Base-by-base conservation (phyloP, 2,113 vertebrate genomes). In the Planiliza haematocheilus region DNA sequence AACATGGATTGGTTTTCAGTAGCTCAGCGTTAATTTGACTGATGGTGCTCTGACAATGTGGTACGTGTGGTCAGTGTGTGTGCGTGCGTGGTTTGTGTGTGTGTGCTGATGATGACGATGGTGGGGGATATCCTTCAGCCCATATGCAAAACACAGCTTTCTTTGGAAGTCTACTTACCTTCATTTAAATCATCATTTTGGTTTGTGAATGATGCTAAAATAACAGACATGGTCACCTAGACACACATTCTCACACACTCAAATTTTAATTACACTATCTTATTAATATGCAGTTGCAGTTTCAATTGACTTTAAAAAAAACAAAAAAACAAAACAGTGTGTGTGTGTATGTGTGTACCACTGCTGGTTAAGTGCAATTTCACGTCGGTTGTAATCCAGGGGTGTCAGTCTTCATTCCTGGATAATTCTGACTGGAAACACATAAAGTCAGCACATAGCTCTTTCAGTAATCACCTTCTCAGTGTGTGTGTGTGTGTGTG, bases 361-460 rank as follows among this genome's bases (percentile, higher is more conserved):
- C 74, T 50, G 63, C 65, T 79, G 79, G 80, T 89, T 85, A 16
- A 72, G 58, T 86, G 78, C 88, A 86, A 89, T 90, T 89, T 88
- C 51, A 79, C 48, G 81, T 83, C 57, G 83, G 87, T 91, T 88
- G 89, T 84, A 88, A 86, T 88, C 69, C 85, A 11, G 37, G 49
- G 67, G 70, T 84, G 81, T 91, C 87, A 88, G 30, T 88, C 83
- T 90, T 87, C 82, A 88, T 85, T 88, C 83, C 83, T 77, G 69
- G 52, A 65, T 84, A 87, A 85, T 71, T 78, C 77, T 68, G 50
- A 79, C 74, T 91, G 79, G 86, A 90, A 82, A 80, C 65, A 69
- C 56, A 82, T 74, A 82, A 78, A 72, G 82, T 79, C 79, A 87
- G 82, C 81, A 86, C 70, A 85, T 71, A 79, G 75, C 51, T 66